Evolutionary conservation across 2,113 vertebrate species (phyloP).

Genomic region (Xenopus borealis): DNA sequence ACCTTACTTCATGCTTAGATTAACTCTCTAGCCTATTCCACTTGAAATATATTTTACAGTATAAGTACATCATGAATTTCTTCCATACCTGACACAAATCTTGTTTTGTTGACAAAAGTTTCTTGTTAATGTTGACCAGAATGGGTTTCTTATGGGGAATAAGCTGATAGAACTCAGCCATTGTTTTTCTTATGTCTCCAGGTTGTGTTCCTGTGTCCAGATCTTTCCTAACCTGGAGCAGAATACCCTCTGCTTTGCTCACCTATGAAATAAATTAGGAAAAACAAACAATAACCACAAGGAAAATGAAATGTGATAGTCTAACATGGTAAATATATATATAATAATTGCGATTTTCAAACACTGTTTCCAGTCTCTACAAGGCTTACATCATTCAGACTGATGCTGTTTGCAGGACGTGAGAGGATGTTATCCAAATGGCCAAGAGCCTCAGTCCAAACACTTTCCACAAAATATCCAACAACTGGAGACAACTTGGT

Average conservation of each 20-base stretch:
- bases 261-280: slow-evolving; percentile 60
- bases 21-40: background rate
- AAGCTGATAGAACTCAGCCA: slow-evolving; percentile 65
- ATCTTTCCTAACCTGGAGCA: slow-evolving; percentile 67
- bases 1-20: no score
- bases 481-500: slow-evolving; percentile 67
- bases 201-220: slow-evolving; percentile 41
- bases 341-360: background rate
- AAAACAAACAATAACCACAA: background rate
- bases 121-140: slow-evolving; percentile 40
- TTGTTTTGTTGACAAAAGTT: slow-evolving; percentile 67
- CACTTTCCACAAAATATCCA: slow-evolving; percentile 73
- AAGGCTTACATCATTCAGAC: slow-evolving; percentile 74
- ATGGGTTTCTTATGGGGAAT: slow-evolving; percentile 54
- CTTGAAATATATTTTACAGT: no score
- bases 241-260: slow-evolving; percentile 76
- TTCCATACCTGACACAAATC: slow-evolving; percentile 81
- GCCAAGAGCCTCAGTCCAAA: slow-evolving; percentile 79
- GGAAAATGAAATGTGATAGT: no score
- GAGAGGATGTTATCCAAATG: slow-evolving; percentile 61
- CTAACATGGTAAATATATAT: no score
- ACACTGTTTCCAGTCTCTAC: slow-evolving; percentile 9
- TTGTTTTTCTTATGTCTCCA: slow-evolving; percentile 48
- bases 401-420: slow-evolving; percentile 65
- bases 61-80: no score